Percentiles rank a stretch among this genome's conserved stretches.
Evolutionary conservation across 2,113 vertebrate genomes (phyloP).

Genomic region (Amblyopsis rosae): DNA sequence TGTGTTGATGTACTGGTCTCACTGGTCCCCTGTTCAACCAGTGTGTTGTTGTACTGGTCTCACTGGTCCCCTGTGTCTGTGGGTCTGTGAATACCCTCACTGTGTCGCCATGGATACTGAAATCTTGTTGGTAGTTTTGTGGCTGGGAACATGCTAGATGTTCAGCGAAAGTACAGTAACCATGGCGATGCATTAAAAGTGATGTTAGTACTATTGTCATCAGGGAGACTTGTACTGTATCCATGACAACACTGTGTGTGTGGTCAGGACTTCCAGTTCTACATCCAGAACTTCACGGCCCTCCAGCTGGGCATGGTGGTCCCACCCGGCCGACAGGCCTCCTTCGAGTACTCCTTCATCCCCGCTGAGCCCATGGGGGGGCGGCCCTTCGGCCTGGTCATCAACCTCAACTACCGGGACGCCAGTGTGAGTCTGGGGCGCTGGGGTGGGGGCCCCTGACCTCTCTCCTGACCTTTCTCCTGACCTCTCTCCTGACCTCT

Average conservation of each 20-base stretch:
- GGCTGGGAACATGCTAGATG: too few species aligned
- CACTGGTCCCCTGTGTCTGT: too few species aligned
- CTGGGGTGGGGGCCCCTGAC: not conserved
- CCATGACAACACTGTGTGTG: not conserved
- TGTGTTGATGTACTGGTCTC: too few species aligned
- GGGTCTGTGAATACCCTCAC: too few species aligned
- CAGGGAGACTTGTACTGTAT: too few species aligned
- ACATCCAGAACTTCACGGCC: constrained; percentile 99
- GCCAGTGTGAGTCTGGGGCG: constrained; percentile 74
- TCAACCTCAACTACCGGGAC: constrained; percentile 98
- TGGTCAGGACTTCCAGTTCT: constrained; percentile 91
- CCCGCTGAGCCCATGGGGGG: constrained; percentile 98
- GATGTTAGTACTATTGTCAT: too few species aligned
- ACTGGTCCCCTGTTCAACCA: too few species aligned
- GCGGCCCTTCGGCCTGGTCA: constrained; percentile 92
- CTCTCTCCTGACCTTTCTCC: not conserved
- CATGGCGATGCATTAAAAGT: too few species aligned
- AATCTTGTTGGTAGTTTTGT: too few species aligned
- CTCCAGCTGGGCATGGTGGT: constrained; percentile 88
- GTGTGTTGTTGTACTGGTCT: too few species aligned
- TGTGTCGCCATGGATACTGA: too few species aligned
- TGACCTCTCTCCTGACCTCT: not conserved
- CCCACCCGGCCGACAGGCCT: constrained; percentile 89
- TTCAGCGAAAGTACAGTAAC: too few species aligned
- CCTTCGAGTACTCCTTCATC: constrained; percentile 98